Evolutionary conservation across 1,140 invertebrate species (phyloP).

Genomic region (Psix sp.): DNA sequence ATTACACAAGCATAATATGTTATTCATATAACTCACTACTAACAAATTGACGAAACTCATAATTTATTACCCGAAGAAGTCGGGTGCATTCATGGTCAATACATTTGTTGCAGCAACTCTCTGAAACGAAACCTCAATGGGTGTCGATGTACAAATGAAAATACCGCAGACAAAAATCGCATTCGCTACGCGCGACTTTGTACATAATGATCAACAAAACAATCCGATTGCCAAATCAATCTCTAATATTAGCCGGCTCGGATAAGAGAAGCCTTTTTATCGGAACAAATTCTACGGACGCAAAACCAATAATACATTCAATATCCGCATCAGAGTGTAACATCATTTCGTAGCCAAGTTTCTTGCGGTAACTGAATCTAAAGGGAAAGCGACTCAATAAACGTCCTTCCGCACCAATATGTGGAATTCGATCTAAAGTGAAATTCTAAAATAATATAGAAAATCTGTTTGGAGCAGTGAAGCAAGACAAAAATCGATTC

Average conservation of each 20-base stretch:
- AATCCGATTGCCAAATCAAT: constrained; percentile 28
- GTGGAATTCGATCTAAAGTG: too few relatives aligned
- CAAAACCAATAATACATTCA: constrained; percentile 42
- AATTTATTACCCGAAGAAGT: constrained; percentile 8
- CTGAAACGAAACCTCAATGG: constrained; percentile 21
- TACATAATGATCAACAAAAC: constrained; percentile 21
- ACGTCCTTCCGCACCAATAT: too few relatives aligned
- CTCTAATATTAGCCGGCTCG: constrained; percentile 3
- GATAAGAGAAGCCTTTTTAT: constrained; percentile 36
- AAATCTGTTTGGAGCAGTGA: too few relatives aligned
- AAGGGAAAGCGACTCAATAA: too few relatives aligned
- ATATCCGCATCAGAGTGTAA: constrained; percentile 50
- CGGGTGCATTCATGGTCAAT: constrained; percentile 11
- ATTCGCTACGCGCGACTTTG: constrained; percentile 46
- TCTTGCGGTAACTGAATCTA: too few relatives aligned
- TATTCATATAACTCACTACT: constrained; percentile 18
- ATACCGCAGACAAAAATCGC: too few relatives aligned
- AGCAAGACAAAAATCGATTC: too few relatives aligned
- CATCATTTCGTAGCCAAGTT: constrained; percentile 50
- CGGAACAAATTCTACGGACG: constrained; percentile 4
- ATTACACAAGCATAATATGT: constrained; percentile 13
- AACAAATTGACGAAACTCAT: constrained; percentile 7
- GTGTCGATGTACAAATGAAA: constrained; percentile 18
- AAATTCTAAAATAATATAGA: too few relatives aligned
- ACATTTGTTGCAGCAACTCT: constrained; percentile 16